These are phyloP conservation scores for Hylomyscus alleni DNA, from an alignment of 2,797 vertebrate genomes.

Conservation along the genomic window DNA sequence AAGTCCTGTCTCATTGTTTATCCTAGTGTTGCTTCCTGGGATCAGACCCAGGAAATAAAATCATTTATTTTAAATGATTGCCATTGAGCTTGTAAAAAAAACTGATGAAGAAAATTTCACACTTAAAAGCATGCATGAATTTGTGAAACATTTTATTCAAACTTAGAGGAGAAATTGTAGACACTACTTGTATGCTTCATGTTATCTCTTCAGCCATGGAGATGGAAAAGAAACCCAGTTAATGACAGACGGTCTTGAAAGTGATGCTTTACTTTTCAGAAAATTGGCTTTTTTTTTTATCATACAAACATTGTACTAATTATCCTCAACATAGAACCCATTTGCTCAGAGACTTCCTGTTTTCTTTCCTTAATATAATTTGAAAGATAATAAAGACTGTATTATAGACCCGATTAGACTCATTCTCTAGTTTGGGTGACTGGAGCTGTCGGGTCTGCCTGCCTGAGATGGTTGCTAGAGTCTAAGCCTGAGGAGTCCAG, in stretches of 20 bases:
- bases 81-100: constrained; percentile 20
- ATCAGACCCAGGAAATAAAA: not conserved
- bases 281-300: not conserved
- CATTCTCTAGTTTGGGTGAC: not conserved
- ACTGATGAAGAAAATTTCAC: constrained; percentile 12
- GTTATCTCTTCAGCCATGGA: not conserved
- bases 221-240: not conserved
- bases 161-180: constrained; percentile 18
- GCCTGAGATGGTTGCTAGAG: not conserved
- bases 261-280: constrained; percentile 5
- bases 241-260: not conserved
- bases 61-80: constrained; percentile 3
- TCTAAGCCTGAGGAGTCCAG: constrained; percentile 31
- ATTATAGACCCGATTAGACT: not conserved
- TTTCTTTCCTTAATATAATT: not conserved
- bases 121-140: not conserved
- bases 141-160: constrained; percentile 38
- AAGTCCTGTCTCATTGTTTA: too few species aligned
- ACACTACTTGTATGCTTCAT: not conserved
- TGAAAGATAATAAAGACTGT: constrained; percentile 43
- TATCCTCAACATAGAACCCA: not conserved
- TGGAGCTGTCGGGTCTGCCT: not conserved
- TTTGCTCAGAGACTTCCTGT: not conserved
- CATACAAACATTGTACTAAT: not conserved
- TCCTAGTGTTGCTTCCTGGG: accelerated